Base-by-base conservation (phyloP, 2,113 vertebrate species). In the Carassius carassius region DNA sequence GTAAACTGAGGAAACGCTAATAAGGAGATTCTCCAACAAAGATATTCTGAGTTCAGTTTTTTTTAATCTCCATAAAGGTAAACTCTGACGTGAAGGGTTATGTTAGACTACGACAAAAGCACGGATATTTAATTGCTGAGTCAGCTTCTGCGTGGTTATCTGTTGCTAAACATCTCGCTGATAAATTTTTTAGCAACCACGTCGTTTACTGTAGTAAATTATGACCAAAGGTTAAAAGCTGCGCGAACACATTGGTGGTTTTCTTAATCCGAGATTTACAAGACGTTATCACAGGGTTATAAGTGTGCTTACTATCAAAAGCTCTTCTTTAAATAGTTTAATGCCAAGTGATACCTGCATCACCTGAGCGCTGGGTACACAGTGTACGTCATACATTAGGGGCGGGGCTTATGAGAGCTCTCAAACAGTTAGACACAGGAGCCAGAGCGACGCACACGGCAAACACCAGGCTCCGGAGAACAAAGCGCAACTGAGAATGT, bases 401-500 rank as follows among this genome's bases (percentile, higher is more conserved):
- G 76, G 76, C 76, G 76, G 76, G 35, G 13, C 56, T 25, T 78
- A 37, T 7, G 56, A 25, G 1, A 62, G 12, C 32, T 78, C 56
- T 21, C 56, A 25, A 60, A 41, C 76, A 78, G 56, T 78, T 78
- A 25, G 56, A n/a, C 35, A 5, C 76, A 25, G 74, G 14, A 76
- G 47, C 25, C 25, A 41, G 35, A 76, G 47, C 56, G 56, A 7
- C 13, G 4, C 32, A 10, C 8, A 16, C 8, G 13, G 35, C 56
- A 25, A 23, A n/a, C 19, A 62, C 10, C 76, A 3, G 17, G 54
- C 13, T 23, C 14, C 10, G 58, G 14, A 19, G 21, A 56, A 8
- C 32, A 35, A 78, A 70, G 29, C 1, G 29, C 29, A 10, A 78
- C 54, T 14, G 44, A 47, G n/a, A 90, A 95, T 97, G 96, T 94